Base-by-base conservation (phyloP, 1,140 invertebrate species). In the Zophobas atratus region DNA sequence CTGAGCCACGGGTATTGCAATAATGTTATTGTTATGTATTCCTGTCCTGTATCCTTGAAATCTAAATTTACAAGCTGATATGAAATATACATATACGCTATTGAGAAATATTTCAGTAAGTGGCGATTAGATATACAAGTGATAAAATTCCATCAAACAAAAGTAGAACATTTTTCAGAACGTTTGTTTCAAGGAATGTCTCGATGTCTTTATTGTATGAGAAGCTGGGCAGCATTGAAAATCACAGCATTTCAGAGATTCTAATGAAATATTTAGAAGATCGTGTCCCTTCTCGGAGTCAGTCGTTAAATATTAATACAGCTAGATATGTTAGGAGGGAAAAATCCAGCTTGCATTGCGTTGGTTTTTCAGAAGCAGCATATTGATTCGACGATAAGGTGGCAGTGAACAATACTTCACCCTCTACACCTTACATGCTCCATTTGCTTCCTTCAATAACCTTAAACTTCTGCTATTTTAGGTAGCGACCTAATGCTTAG, bases 381-480 rank as follows among this genome's bases (percentile, higher is more conserved):
- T 75, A 75, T 75, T 46, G 72, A 56, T 43, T 46, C 34, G 70
- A 32, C 70, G 70, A 72, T 72, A 72, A 72, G 33, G 41, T 49
- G n/a, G 20, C 48, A 35, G 55, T 1, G 55, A 75, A 75, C 55
- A 75, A 75, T 75, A 57, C 72, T 43, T 75, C 72, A 57, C 51
- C 43, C 51, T 75, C 72, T 57, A 33, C 72, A 75, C 72, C 72
- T 75, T 75, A 75, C 38, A 75, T 57, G 72, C 72, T 56, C 72
- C 72, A 75, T 75, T 75, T 75, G 55, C 72, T 57, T 35, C 39
- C 55, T 55, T 46, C 70, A 34, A 72, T 72, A 75, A 53, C 49
- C 72, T 75, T 55, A 75, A 55, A 75, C 36, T 75, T 55, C 38
- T 71, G 41, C 57, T 63, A 63, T 63, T 63, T 63, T 63, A 63